phyloP scores from a whole-genome alignment of 92 coral and sea anemone genomes.

The Heteractis magnifica region DNA sequence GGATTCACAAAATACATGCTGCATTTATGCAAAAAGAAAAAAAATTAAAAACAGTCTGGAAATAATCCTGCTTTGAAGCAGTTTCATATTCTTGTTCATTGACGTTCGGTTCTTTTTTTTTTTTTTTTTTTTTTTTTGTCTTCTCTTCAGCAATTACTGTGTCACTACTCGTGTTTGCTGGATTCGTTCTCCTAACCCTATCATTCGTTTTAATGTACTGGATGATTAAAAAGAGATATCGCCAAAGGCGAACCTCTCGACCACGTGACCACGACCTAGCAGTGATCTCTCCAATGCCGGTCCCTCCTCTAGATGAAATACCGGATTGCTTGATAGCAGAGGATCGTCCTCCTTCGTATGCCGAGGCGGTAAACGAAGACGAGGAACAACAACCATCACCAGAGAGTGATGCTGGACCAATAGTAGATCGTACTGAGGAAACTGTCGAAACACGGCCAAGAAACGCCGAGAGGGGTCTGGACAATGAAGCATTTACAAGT shows the following conservation, averaged over 20 bases:
- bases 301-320: constrained; percentile 34
- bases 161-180: constrained; percentile 17
- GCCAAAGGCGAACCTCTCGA: neutral
- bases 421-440: constrained; percentile 8
- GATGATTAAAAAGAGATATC: constrained; percentile 21
- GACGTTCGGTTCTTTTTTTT: neutral
- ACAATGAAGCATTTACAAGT: constrained; percentile 28
- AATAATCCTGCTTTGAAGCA: too few relatives aligned
- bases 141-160: constrained; percentile 11
- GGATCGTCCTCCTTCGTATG: constrained; percentile 44
- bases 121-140: neutral
- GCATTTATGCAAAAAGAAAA: too few relatives aligned
- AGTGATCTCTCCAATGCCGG: constrained; percentile 14
- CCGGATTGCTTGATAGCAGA: constrained; percentile 41
- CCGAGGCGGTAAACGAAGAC: constrained; percentile 16
- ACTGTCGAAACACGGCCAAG: constrained; percentile 8
- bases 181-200: constrained; percentile 19
- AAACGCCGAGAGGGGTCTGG: constrained; percentile 26
- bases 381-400: neutral
- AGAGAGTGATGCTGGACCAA: neutral
- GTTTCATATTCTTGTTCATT: neutral
- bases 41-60: too few relatives aligned
- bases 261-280: constrained; percentile 26
- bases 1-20: too few relatives aligned
- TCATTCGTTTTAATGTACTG: constrained; percentile 17